These are phyloP conservation scores for Felis chaus DNA, from an alignment of 2,113 vertebrate genomes.

Conservation along the genomic window DNA sequence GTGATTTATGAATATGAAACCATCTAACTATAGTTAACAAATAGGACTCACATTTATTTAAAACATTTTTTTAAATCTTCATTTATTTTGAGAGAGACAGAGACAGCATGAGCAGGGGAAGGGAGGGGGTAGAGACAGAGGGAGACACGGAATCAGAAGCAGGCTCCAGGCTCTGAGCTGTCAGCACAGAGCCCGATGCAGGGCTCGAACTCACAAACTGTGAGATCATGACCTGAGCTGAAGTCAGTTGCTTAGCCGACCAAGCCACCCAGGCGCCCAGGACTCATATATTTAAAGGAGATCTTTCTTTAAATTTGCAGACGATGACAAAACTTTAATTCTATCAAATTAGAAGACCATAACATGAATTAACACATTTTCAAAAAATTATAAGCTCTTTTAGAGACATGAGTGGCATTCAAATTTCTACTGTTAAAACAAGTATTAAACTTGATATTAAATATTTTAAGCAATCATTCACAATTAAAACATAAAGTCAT, in stretches of 20 bases:
- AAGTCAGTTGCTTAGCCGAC: too few species aligned
- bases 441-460: background rate
- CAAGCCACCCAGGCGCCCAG: background rate
- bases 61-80: too few species aligned
- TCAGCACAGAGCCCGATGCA: too few species aligned
- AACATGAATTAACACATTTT: background rate
- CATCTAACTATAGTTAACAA: background rate
- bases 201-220: too few species aligned
- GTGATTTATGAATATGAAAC: conserved; percentile 2
- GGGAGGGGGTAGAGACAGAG: too few species aligned
- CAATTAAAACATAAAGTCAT: background rate
- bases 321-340: background rate
- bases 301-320: background rate
- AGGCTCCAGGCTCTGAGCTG: too few species aligned
- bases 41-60: background rate
- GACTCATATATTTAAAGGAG: background rate
- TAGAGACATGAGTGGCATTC: background rate
- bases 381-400: background rate
- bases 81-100: too few species aligned
- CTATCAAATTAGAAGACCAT: background rate
- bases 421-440: background rate
- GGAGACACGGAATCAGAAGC: too few species aligned
- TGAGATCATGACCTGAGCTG: too few species aligned
- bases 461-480: background rate
- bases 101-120: too few species aligned